phyloP scores from a whole-genome alignment of 1,140 invertebrate species.

The Teleopsis dalmanni region DNA sequence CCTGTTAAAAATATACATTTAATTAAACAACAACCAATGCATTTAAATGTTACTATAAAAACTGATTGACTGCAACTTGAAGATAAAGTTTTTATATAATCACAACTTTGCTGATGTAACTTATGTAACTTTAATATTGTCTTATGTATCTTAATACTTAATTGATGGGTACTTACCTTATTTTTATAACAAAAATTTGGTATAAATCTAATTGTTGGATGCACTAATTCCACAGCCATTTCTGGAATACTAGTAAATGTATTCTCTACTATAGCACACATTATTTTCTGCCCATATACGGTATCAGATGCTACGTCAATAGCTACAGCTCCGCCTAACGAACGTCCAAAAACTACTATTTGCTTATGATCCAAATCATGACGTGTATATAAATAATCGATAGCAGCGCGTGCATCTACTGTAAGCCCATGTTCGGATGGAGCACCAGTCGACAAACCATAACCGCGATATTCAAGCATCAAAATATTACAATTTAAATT shows the following conservation, averaged over 20 bases:
- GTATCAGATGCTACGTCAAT: constrained; percentile 72
- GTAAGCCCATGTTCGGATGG: constrained; percentile 83
- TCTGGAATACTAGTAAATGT: constrained; percentile 92
- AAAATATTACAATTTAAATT: constrained; percentile 77
- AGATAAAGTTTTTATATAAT: no score
- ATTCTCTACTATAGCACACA: constrained; percentile 86
- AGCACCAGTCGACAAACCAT: constrained; percentile 83
- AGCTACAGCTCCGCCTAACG: constrained; percentile 79
- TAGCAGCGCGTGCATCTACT: constrained; percentile 76
- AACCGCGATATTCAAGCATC: constrained; percentile 88
- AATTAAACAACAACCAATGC: no score
- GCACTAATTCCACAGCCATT: constrained; percentile 72
- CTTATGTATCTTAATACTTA: no score
- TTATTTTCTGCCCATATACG: constrained; percentile 66
- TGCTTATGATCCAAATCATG: constrained; percentile 75
- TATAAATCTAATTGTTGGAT: constrained; percentile 61
- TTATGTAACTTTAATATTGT: no score
- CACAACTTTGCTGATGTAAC: no score
- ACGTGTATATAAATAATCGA: constrained; percentile 74
- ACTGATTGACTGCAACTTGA: no score
- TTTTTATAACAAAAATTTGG: constrained; percentile 75
- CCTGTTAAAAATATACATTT: no score
- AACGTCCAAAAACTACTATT: constrained; percentile 90
- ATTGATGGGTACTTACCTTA: no score
- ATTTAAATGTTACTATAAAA: no score